phyloP scores from a whole-genome alignment of 1,140 invertebrate genomes.

The Trachelipus rathkii region DNA sequence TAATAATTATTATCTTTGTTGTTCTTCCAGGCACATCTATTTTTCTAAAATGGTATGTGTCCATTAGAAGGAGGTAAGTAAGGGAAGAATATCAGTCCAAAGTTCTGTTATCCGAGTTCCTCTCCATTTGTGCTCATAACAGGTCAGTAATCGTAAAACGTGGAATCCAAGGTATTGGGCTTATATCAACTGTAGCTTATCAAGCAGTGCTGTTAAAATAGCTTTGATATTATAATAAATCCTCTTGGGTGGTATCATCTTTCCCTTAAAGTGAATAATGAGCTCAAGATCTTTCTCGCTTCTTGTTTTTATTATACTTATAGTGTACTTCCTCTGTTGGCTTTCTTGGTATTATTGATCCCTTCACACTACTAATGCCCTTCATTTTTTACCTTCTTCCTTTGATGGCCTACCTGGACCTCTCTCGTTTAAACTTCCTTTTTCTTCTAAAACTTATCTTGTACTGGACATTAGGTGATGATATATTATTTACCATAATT shows the following conservation, averaged over 20 bases:
- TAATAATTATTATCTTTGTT: no score
- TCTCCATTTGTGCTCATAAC: no score
- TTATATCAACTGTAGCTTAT: no score
- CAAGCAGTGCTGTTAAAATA: no score
- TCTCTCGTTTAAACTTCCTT: slow-evolving; percentile 33
- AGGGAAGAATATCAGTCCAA: no score
- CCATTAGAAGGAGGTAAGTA: no score
- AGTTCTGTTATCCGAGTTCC: no score
- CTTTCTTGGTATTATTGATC: slow-evolving; percentile 30
- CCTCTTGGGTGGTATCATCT: background rate
- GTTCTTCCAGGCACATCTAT: no score
- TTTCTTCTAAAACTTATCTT: slow-evolving; percentile 30
- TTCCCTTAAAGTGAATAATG: slow-evolving; percentile 29
- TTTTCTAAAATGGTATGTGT: no score
- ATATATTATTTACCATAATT: slow-evolving; percentile 28
- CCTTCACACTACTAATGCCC: background rate
- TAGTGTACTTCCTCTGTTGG: slow-evolving; percentile 37
- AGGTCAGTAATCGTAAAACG: no score
- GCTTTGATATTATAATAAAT: no score
- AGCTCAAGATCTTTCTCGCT: slow-evolving; percentile 26
- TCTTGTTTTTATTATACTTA: slow-evolving; percentile 45
- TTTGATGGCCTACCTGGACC: slow-evolving; percentile 39
- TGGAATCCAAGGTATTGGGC: no score
- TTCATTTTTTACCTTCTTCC: background rate
- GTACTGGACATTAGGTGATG: slow-evolving; percentile 21